Evolutionary conservation across 2,888 invertebrate genomes (phyloP).

Genomic region (Arrhopalites spinosus): DNA sequence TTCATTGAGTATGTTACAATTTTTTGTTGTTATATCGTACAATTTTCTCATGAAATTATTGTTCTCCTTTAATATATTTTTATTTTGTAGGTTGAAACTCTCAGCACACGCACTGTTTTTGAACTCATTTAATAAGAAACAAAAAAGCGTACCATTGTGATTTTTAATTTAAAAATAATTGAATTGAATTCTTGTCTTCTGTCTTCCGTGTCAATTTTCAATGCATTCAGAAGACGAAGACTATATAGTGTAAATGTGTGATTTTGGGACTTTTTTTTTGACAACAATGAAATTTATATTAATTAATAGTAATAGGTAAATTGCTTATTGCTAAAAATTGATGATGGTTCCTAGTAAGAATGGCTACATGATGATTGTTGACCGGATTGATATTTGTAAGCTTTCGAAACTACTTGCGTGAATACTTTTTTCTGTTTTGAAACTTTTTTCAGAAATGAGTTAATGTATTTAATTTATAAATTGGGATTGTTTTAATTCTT

Average conservation of each 20-base stretch:
- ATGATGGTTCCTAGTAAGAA: too few relatives aligned
- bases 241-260: background rate
- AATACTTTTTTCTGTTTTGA: too few relatives aligned
- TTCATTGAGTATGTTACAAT: background rate
- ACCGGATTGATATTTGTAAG: too few relatives aligned
- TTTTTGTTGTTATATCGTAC: background rate
- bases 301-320: too few relatives aligned
- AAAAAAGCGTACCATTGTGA: background rate
- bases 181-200: conserved; percentile 3
- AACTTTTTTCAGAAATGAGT: too few relatives aligned
- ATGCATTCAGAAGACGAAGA: conserved; percentile 3
- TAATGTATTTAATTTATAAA: too few relatives aligned
- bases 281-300: too few relatives aligned
- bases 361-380: too few relatives aligned
- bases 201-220: conserved; percentile 14
- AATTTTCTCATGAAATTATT: background rate
- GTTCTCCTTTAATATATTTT: background rate
- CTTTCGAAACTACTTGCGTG: too few relatives aligned
- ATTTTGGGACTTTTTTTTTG: background rate
- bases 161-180: background rate
- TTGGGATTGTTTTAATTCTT: too few relatives aligned
- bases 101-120: too few relatives aligned
- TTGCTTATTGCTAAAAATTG: too few relatives aligned
- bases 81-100: background rate
- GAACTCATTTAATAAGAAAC: background rate